Percentiles rank a stretch among this genome's conserved stretches.
Conservation (phyloP, 1,140 invertebrate species). For the Manduca sexta region DNA sequence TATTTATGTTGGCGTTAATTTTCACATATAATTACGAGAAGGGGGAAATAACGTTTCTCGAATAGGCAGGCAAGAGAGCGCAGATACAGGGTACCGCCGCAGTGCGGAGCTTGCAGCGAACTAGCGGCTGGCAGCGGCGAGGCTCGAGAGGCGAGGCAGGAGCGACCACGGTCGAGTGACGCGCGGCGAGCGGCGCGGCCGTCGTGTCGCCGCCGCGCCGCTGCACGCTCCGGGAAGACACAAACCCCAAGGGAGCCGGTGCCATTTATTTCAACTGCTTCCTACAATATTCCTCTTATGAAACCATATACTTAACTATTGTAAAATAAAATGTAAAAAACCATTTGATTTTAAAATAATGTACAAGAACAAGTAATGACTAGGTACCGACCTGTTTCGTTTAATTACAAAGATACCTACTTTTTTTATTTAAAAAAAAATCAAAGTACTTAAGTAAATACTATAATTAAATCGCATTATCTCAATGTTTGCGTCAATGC, state of each 20-base stretch:
- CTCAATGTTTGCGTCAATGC: too few species aligned
- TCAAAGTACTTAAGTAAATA: too few species aligned
- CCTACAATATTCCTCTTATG: conserved; percentile 8
- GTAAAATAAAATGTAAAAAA: too few species aligned
- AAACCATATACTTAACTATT: too few species aligned
- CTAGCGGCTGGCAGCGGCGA: conserved; percentile 28
- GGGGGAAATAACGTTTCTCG: conserved; percentile 13
- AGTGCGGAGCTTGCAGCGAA: conserved; percentile 52
- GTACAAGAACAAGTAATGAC: too few species aligned
- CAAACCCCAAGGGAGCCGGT: conserved; percentile 10
- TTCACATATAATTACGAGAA: too few species aligned
- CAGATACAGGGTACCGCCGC: conserved; percentile 40
- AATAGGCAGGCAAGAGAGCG: conserved; percentile 6
- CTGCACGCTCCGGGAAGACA: conserved; percentile 9
- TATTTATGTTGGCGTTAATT: conserved; percentile 1
- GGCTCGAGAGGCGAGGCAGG: conserved; percentile 8
- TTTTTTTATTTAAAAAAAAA: too few species aligned
- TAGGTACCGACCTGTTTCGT: too few species aligned
- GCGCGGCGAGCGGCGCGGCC: conserved; percentile 13
- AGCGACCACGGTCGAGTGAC: conserved; percentile 17
- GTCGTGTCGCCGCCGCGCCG: conserved; percentile 2
- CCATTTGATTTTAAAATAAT: too few species aligned
- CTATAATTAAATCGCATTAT: too few species aligned
- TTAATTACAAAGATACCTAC: too few species aligned
- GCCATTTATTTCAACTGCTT: conserved; percentile 30